phyloP scores from a whole-genome alignment of 1,140 invertebrate genomes.

The Archegozetes longisetosus region DNA sequence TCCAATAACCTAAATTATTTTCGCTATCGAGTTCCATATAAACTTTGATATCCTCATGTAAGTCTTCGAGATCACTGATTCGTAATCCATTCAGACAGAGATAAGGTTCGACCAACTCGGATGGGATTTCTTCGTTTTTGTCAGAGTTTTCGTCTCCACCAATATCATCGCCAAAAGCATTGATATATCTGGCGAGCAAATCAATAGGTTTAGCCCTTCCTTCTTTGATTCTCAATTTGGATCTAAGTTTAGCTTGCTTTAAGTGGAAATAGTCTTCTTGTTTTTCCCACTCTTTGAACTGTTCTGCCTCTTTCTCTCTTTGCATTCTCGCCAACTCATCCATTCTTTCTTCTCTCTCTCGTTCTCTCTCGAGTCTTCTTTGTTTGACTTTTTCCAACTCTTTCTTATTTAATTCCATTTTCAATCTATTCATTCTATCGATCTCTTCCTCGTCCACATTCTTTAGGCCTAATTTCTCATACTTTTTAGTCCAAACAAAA shows the following conservation, averaged over 20 bases:
- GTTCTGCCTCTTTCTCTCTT: constrained; percentile 80
- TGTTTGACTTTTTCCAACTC: constrained; percentile 65
- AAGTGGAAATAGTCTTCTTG: constrained; percentile 42
- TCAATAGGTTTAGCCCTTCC: constrained; percentile 95
- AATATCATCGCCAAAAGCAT: constrained; percentile 29
- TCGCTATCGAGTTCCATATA: constrained; percentile 39
- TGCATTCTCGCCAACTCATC: constrained; percentile 70
- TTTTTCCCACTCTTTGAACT: constrained; percentile 82
- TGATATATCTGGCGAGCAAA: constrained; percentile 88
- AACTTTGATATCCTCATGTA: constrained; percentile 88
- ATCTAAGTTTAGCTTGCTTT: constrained; percentile 27
- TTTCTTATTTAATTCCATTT: constrained; percentile 70
- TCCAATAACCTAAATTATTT: constrained; percentile 86
- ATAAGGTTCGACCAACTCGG: constrained; percentile 97
- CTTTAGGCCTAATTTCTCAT: constrained; percentile 80
- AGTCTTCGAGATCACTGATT: constrained; percentile 85
- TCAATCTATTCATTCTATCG: constrained; percentile 62
- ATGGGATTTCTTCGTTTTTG: constrained; percentile 34
- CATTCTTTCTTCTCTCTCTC: constrained; percentile 71
- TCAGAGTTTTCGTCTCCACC: constrained; percentile 5
- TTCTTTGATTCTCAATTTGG: constrained; percentile 67
- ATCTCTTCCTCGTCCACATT: constrained; percentile 62
- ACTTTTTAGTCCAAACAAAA: constrained; percentile 93
- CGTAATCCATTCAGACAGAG: constrained; percentile 83
- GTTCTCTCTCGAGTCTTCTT: constrained; percentile 67